Evolutionary conservation across 2,113 vertebrate genomes (phyloP).

Genomic region (Cephalopholis sonnerati): DNA sequence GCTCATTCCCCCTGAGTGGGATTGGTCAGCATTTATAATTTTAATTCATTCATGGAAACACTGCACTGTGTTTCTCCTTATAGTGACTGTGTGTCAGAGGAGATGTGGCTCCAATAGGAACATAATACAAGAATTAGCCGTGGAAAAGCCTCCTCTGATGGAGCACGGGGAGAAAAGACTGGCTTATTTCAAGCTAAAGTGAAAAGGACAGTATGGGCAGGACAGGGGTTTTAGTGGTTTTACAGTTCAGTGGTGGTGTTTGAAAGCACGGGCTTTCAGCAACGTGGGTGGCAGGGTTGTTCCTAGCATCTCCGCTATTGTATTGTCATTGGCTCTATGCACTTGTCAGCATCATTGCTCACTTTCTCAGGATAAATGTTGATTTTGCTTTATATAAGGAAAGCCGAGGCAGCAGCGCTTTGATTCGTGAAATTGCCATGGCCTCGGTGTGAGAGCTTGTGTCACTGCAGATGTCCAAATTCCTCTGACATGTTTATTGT

Average conservation of each 20-base stretch:
- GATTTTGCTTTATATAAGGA: conserved; percentile 95
- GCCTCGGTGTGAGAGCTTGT: conserved; percentile 83
- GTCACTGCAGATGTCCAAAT: conserved; percentile 91
- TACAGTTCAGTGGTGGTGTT: conserved; percentile 96
- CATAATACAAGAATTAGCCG: conserved; percentile 74
- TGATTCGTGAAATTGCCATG: conserved; percentile 90
- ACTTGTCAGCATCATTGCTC: conserved; percentile 96
- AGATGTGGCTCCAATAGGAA: conserved; percentile 57
- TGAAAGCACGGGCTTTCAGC: conserved; percentile 95
- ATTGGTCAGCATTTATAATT: conserved; percentile 69
- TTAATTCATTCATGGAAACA: conserved; percentile 75
- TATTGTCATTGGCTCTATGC: conserved; percentile 98
- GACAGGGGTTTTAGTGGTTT: conserved; percentile 95
- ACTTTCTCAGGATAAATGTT: conserved; percentile 96
- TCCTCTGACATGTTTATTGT: conserved; percentile 91
- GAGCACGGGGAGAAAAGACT: conserved; percentile 62
- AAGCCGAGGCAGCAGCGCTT: conserved; percentile 87
- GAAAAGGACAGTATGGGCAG: conserved; percentile 94
- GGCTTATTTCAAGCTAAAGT: conserved; percentile 91
- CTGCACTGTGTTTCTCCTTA: conserved; percentile 55
- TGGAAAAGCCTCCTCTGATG: conserved; percentile 72
- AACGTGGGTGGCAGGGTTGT: conserved; percentile 97
- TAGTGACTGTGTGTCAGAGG: conserved; percentile 46
- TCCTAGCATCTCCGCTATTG: conserved; percentile 91
- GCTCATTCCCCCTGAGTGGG: conserved; percentile 47